These are phyloP conservation scores for Manis javanica DNA, from an alignment of 2,797 vertebrate genomes.

Conservation along the genomic window DNA sequence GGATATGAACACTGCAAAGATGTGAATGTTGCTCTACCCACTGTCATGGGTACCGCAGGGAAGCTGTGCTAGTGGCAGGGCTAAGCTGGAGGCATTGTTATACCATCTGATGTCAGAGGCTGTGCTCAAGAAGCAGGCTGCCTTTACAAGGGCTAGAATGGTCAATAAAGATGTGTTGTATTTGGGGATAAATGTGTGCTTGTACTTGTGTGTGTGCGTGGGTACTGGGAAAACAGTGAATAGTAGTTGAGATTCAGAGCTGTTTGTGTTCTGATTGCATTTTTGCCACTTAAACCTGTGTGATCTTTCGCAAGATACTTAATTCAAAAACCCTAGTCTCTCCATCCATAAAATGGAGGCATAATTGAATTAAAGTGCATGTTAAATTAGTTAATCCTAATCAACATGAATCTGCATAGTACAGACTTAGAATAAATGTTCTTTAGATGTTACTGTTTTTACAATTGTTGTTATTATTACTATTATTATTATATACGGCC, in stretches of 20 bases:
- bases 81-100: background rate
- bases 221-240: background rate
- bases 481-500: background rate
- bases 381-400: background rate
- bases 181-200: background rate
- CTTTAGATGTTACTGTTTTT: background rate
- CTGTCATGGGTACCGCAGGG: fast-evolving
- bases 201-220: background rate
- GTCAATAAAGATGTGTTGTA: background rate
- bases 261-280: background rate
- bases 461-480: background rate
- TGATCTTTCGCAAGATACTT: background rate
- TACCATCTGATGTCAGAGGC: background rate
- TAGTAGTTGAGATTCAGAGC: background rate
- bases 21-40: fast-evolving
- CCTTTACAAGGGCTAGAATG: background rate
- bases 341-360: background rate
- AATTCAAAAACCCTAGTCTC: background rate
- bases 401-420: background rate
- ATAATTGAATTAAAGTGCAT: background rate
- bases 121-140: background rate
- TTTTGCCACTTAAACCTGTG: background rate
- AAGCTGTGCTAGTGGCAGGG: too few relatives aligned
- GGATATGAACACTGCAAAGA: background rate
- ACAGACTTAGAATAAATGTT: background rate